Base-by-base conservation (phyloP, 2,888 invertebrate genomes). In the Hyalella azteca region DNA sequence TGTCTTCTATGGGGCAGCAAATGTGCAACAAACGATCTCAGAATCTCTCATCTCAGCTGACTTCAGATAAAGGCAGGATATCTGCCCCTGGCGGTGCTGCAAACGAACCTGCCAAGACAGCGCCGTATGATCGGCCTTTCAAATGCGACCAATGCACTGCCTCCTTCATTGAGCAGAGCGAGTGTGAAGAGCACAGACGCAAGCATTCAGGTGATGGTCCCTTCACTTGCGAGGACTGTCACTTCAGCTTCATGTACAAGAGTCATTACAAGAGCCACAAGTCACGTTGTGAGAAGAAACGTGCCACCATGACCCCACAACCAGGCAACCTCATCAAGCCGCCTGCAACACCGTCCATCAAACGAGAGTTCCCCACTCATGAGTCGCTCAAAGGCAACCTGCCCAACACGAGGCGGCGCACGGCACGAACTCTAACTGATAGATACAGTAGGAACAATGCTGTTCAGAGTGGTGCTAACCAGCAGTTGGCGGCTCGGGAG, bases 241-340 rank as follows among this genome's bases (percentile, higher is more conserved):
- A 83, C 59, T 83, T 83, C 60, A 83, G 79, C 7, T 83, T 83
- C 39, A 83, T 83, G 83, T 83, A 83, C 78, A 83, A 83, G 45
- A 81, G 80, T 54, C 83, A 83, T 54, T 83, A 79, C 41, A 78
- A 80, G 15, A 83, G 83, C 60, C 83, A 83, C 48, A 83, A 83
- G 50, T 80, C 83, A 1, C 77, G 83, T n/a, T 83, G 83, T 73
- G 60, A 80, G 48, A 83, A 83, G 39, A 83, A 81, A 48, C 80
- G 83, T 2, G 83, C 83, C 19, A 73, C 60, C 50, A 81, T 80
- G 83, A 80, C 81, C 0, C 54, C 80, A 59, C 80, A 80, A 0
- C 80, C 77, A 81, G 80, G 80, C 0, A 22, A 79, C 45, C 78
- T 78, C 0, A 78, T 79, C 1, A 80, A 80, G 41, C 73, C 81